Evolutionary conservation across 1,140 invertebrate species (phyloP).

Genomic region (Drosophila auraria): DNA sequence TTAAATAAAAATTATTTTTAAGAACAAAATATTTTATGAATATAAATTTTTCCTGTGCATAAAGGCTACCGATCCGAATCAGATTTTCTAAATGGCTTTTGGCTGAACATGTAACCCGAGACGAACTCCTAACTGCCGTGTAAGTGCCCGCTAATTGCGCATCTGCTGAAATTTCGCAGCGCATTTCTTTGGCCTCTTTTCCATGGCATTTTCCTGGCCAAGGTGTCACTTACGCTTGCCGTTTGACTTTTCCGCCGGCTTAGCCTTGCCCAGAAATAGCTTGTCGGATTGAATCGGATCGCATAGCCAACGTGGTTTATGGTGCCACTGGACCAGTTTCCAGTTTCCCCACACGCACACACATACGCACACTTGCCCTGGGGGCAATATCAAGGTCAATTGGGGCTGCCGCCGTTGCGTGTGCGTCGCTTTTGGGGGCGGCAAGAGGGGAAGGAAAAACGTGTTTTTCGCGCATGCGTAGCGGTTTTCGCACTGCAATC

Average conservation of each 20-base stretch:
- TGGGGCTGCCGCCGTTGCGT: slow-evolving; percentile 37
- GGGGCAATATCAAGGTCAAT: slow-evolving; percentile 77
- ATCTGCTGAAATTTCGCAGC: slow-evolving; percentile 64
- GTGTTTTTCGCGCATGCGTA: slow-evolving; percentile 71
- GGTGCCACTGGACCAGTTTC: slow-evolving; percentile 79
- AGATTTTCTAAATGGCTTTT: slow-evolving; percentile 7
- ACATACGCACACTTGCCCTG: slow-evolving; percentile 23
- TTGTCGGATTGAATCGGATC: slow-evolving; percentile 33
- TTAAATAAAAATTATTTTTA: not conserved
- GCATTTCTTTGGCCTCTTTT: slow-evolving; percentile 1
- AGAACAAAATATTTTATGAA: not conserved
- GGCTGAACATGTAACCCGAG: slow-evolving; percentile 53
- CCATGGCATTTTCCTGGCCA: slow-evolving; percentile 21
- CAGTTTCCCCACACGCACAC: slow-evolving; percentile 56
- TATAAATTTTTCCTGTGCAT: slow-evolving; percentile 4
- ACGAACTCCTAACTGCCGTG: slow-evolving; percentile 19
- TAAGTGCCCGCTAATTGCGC: slow-evolving; percentile 76
- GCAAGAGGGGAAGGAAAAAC: slow-evolving; percentile 34
- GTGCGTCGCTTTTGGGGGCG: slow-evolving; percentile 14
- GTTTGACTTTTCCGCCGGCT: slow-evolving; percentile 42
- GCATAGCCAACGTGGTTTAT: slow-evolving; percentile 65
- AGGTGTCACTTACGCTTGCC: slow-evolving; percentile 50
- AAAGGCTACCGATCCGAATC: slow-evolving; percentile 16
- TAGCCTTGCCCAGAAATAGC: slow-evolving; percentile 44
- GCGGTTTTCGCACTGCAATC: slow-evolving; percentile 63